Evolutionary conservation across 23 tunicate genomes (phyloP), one percentile per base, ranked within the genome.

Genomic region (Ascidia mentula): DNA sequence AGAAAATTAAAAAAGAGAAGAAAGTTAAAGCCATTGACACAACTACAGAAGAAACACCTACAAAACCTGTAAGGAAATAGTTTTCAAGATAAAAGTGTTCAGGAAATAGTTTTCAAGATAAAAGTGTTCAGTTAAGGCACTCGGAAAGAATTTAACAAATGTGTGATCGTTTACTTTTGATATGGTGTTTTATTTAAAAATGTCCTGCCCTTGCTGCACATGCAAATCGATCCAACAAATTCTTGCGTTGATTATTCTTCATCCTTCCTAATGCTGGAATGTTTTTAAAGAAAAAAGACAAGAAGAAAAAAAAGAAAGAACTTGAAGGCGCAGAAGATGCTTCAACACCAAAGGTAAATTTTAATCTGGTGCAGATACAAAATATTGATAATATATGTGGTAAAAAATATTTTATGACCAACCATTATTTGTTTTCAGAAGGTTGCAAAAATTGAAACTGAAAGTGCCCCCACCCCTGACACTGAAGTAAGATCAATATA

Each of bases 1-100:
- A 85, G 42, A 85, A 85, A 42, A 59, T 74, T 7, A 91, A 91
- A 65, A 86, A 88, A 36, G 89, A 81, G 18, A 81, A 69, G 82
- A 70, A 90, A 75, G 78, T 35, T 28, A 37, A n/a, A n/a, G 60
- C 69, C 2, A 40, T 20, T 3, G 74, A 70, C 31, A 9, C 6
- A 33, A 18, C 38, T 3, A 34, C 18, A 20, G 74, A 20, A 28
- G 74, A 70, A 70, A 70, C 74, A 3, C 74, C 74, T 18, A 34
- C 38, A 70, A 53, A 53, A 53, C 1, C 65, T 9, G 65, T 53
- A 9, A 53, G 65, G 4, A 15, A 53, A 53, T 20, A 53, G 24
- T 28, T 20, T 20, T 3, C 13, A 9, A 20, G 13, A 9, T n/a
- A n/a, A n/a, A n/a, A n/a, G n/a, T n/a, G n/a, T n/a, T n/a, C n/a